Evolutionary conservation across 2,888 invertebrate genomes (phyloP), one percentile per base, ranked within the genome.

Genomic region (Epirrhoe alternata): DNA sequence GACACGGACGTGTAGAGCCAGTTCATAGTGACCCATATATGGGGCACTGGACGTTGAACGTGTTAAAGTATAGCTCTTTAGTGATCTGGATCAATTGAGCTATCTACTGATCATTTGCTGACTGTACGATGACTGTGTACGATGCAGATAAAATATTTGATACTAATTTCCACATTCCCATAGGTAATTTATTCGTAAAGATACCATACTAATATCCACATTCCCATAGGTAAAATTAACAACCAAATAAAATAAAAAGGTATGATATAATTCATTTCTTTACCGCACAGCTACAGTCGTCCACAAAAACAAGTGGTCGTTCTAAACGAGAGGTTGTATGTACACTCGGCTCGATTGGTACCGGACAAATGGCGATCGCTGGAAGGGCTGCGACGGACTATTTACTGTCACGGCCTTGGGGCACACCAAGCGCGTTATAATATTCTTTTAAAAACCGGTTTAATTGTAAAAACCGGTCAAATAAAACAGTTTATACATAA

Each of bases 291-390:
- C 38, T 42, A 65, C 65, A 65, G 56, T 56, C 52, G 17, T 31
- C 57, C 51, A 45, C 69, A 53, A 52, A 66, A 64, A 66, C 69
- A 66, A 54, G 66, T 58, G 60, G 45, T 57, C 47, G 57, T 58
- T 65, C 42, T 42, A 56, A 68, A 60, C 47, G 55, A 57, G 14
- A 31, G 60, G 45, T 45, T 38, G 60, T 57, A 50, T 38, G 60
- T 57, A 50, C 64, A 61, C 54, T 66, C 61, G 59, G 52, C 61
- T 62, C 61, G 64, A 68, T 68, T 64, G 68, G 68, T 56, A 65
- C 59, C 64, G 61, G 61, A 65, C 64, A 59, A 68, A 65, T 58
- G 59, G 52, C 51, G 38, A 31, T 54, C 30, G 54, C 59, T 50
- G 58, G 31, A 38, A 52, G 59, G 56, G 45, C 16, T 51, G 24